A percentile compares a stretch with the other conserved stretches of the same genome.
Evolutionary conservation across 1,140 invertebrate genomes (phyloP).

Genomic region (Sitophilus oryzae): DNA sequence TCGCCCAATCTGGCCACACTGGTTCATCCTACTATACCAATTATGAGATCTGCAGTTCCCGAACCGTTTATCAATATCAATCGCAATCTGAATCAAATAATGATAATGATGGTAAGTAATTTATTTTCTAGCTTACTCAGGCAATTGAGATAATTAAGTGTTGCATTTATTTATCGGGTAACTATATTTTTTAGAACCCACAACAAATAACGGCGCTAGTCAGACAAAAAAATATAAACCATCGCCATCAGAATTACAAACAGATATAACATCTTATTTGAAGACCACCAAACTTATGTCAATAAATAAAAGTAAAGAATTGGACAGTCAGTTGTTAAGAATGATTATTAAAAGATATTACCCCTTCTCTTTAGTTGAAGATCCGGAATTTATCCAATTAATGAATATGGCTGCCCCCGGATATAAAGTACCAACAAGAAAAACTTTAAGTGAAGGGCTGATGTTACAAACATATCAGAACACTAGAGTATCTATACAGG

Average conservation of each 20-base stretch:
- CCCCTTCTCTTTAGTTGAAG: slow-evolving; percentile 10
- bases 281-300: slow-evolving; percentile 3
- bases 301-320: slow-evolving; percentile 7
- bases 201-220: background rate
- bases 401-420: slow-evolving; percentile 4
- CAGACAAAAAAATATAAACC: background rate
- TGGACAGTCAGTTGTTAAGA: slow-evolving; percentile 7
- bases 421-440: slow-evolving; percentile 7
- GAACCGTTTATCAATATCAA: background rate
- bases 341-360: slow-evolving; percentile 12
- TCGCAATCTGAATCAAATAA: background rate
- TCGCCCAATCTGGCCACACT: no score
- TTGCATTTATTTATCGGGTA: no score
- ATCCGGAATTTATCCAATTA: slow-evolving; percentile 1
- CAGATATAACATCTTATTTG: background rate
- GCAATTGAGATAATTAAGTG: no score
- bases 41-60: no score
- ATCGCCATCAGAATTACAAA: background rate
- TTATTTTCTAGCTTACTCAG: no score
- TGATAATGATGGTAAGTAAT: no score
- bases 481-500: background rate
- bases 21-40: no score
- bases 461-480: background rate
- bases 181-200: background rate
- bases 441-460: slow-evolving; percentile 4